These are phyloP conservation scores for Drosophila ustulata DNA, from an alignment of 2,888 invertebrate genomes.

Conservation along the genomic window DNA sequence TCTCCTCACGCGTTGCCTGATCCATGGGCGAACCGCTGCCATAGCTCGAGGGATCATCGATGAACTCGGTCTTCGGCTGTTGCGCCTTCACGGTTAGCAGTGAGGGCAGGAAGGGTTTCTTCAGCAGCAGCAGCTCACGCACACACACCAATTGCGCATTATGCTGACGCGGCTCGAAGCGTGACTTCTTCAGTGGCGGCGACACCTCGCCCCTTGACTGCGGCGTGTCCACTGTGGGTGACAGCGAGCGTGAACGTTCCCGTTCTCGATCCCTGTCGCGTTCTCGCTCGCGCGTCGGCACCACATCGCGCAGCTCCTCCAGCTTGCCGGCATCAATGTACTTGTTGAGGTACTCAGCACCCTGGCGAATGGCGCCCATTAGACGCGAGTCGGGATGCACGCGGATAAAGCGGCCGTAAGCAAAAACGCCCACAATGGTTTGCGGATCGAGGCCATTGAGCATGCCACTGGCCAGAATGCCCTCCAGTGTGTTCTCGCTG, in stretches of 20 bases:
- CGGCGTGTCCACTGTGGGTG: slow-evolving; percentile 72
- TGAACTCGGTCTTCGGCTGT: slow-evolving; percentile 70
- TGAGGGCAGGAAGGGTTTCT: slow-evolving; percentile 82
- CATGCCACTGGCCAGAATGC: slow-evolving; percentile 87
- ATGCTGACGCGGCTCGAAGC: slow-evolving; percentile 83
- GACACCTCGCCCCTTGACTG: slow-evolving; percentile 66
- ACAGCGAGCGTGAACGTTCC: slow-evolving; percentile 84
- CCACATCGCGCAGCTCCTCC: slow-evolving; percentile 91
- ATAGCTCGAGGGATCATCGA: slow-evolving; percentile 52
- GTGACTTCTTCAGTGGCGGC: slow-evolving; percentile 83
- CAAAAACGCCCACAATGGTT: slow-evolving; percentile 92
- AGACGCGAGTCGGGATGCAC: slow-evolving; percentile 92
- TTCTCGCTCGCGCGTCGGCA: slow-evolving; percentile 88
- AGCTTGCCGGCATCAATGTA: slow-evolving; percentile 92
- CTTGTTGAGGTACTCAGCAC: slow-evolving; percentile 91
- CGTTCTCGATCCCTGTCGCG: slow-evolving; percentile 86
- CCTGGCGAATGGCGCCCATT: slow-evolving; percentile 91
- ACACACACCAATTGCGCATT: slow-evolving; percentile 83
- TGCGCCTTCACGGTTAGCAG: slow-evolving; percentile 80
- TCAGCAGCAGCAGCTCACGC: slow-evolving; percentile 77
- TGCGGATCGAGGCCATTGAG: slow-evolving; percentile 91
- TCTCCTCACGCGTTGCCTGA: slow-evolving; percentile 55
- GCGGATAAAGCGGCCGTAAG: slow-evolving; percentile 93
- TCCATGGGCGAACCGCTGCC: slow-evolving; percentile 57
- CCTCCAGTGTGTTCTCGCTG: slow-evolving; percentile 90